phyloP scores from a whole-genome alignment of 2,113 vertebrate species.

The Suncus etruscus region DNA sequence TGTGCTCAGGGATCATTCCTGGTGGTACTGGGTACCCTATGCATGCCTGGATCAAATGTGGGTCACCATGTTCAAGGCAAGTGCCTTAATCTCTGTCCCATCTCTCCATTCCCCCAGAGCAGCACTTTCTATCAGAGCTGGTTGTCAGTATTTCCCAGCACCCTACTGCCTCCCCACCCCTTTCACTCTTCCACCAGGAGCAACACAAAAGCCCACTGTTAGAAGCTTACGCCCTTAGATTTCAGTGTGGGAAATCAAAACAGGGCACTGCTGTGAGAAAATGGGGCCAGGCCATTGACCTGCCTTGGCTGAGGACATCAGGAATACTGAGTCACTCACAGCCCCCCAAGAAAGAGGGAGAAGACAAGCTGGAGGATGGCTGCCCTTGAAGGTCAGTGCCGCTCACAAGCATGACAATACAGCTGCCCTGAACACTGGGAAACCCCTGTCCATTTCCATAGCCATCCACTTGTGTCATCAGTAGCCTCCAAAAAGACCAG shows the following conservation, averaged over 20 bases:
- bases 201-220: constrained; percentile 3
- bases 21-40: too few species aligned
- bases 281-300: neutral
- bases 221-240: neutral
- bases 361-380: neutral
- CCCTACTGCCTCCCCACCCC: too few species aligned
- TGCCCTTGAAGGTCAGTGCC: neutral
- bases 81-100: too few species aligned
- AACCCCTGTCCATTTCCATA: too few species aligned
- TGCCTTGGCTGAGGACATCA: too few species aligned
- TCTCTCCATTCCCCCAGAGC: too few species aligned
- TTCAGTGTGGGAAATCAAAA: neutral
- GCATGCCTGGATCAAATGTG: too few species aligned
- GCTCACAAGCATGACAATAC: constrained; percentile 19
- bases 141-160: neutral
- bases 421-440: neutral
- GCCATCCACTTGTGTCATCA: too few species aligned
- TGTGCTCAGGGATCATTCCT: too few species aligned
- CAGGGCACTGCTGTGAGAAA: neutral
- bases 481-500: too few species aligned
- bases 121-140: too few species aligned
- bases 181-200: neutral
- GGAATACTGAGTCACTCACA: neutral
- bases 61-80: too few species aligned
- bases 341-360: neutral